A percentile compares a stretch with the other conserved stretches of the same genome.
These are phyloP conservation scores for Prochilodus magdalenae DNA, from an alignment of 2,113 vertebrate species.

Conservation along the genomic window DNA sequence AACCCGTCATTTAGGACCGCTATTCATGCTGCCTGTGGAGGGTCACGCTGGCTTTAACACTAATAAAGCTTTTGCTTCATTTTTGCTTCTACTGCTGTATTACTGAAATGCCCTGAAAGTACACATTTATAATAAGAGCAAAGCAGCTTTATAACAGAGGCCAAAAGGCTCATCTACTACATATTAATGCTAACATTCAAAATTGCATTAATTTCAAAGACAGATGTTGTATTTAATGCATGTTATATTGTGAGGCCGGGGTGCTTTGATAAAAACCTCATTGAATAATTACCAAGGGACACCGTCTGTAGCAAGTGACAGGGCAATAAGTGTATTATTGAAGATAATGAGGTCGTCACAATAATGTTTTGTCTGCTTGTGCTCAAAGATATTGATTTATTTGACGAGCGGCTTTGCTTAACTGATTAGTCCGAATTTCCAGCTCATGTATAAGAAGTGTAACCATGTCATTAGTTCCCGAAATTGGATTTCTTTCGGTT, in stretches of 20 bases:
- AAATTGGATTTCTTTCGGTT: not conserved
- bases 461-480: constrained; percentile 1
- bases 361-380: not conserved
- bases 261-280: not conserved
- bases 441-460: not conserved
- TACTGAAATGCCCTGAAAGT: constrained; percentile 10
- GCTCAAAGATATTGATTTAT: constrained; percentile 23
- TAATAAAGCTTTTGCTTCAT: constrained; percentile 42
- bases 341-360: constrained; percentile 21
- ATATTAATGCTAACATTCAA: not conserved
- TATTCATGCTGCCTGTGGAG: constrained; percentile 76
- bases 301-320: not conserved
- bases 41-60: constrained; percentile 61
- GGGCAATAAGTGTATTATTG: not conserved
- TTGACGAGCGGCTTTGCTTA: constrained; percentile 19
- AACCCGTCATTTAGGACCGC: constrained; percentile 73
- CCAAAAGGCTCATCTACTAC: not conserved
- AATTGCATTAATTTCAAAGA: not conserved
- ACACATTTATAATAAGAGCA: constrained; percentile 14
- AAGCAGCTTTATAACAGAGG: not conserved
- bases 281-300: not conserved
- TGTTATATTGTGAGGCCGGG: no score
- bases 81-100: not conserved
- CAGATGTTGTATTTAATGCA: no score
- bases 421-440: constrained; percentile 16